Evolutionary conservation across 2,113 vertebrate species (phyloP).

Genomic region (Hippolais icterina): DNA sequence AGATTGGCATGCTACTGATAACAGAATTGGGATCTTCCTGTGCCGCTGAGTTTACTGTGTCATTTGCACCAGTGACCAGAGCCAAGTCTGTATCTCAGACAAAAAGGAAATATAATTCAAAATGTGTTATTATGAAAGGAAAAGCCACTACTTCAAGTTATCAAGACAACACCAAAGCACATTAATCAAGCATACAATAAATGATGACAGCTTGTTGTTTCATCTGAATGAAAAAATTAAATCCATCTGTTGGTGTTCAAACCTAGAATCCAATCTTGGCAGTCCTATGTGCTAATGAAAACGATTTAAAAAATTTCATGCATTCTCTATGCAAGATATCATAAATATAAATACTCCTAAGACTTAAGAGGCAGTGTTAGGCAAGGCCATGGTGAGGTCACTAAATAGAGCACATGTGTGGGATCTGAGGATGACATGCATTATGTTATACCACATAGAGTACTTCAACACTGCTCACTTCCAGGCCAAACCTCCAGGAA

Average conservation of each 20-base stretch:
- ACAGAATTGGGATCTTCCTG: slow-evolving; percentile 48
- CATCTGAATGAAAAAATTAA: slow-evolving; percentile 70
- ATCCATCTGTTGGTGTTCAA: slow-evolving; percentile 67
- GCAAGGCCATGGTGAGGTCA: not conserved
- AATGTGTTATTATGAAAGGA: slow-evolving; percentile 28
- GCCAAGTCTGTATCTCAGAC: slow-evolving; percentile 58
- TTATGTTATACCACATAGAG: not conserved
- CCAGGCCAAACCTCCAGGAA: not conserved
- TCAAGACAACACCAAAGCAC: slow-evolving; percentile 43
- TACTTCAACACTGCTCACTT: not conserved
- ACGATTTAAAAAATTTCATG: slow-evolving; percentile 46
- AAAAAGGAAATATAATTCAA: slow-evolving; percentile 40
- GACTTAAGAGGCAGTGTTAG: not conserved
- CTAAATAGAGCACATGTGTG: not conserved
- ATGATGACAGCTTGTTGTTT: slow-evolving; percentile 49
- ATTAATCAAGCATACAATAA: slow-evolving; percentile 53
- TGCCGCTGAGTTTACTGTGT: slow-evolving; percentile 49
- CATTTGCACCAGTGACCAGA: slow-evolving; percentile 33
- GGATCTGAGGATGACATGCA: not conserved
- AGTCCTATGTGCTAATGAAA: slow-evolving; percentile 51
- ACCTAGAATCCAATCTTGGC: slow-evolving; percentile 25
- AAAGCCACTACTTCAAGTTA: slow-evolving; percentile 51
- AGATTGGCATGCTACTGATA: not conserved
- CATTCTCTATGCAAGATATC: slow-evolving; percentile 55
- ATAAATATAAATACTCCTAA: slow-evolving; percentile 17